Evolutionary conservation across 37 sponge, comb jelly and placozoan species (phyloP).

Genomic region (Aphrocallistes beatrix): DNA sequence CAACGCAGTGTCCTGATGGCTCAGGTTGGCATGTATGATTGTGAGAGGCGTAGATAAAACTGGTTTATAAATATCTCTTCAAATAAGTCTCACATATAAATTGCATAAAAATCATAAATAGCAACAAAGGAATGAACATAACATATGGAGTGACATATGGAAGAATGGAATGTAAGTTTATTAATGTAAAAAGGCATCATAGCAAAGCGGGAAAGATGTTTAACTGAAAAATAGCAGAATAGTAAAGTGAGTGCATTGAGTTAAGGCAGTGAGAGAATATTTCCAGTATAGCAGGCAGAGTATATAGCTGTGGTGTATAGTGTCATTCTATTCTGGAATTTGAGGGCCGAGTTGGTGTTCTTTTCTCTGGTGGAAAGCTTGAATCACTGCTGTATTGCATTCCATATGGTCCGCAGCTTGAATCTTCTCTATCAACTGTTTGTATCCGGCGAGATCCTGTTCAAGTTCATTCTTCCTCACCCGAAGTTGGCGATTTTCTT

Average conservation of each 20-base stretch:
- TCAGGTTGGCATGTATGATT: too few species aligned
- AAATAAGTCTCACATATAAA: too few species aligned
- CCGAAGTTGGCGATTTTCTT: background rate
- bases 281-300: too few species aligned
- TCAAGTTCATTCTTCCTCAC: background rate
- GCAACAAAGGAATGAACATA: too few species aligned
- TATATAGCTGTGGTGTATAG: background rate
- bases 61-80: too few species aligned
- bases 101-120: too few species aligned
- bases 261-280: background rate
- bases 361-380: background rate
- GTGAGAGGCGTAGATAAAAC: too few species aligned
- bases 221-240: background rate
- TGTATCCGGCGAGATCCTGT: background rate
- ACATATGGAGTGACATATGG: too few species aligned
- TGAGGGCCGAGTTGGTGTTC: background rate
- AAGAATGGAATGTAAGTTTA: too few species aligned
- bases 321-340: background rate
- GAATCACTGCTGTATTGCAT: background rate
- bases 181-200: too few species aligned
- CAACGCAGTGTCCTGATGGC: too few species aligned
- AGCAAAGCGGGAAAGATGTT: too few species aligned
- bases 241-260: conserved; percentile 15
- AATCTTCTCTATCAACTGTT: background rate
- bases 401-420: background rate